Conservation (phyloP, 1,140 invertebrate species). For the Saccostrea glomerata region DNA sequence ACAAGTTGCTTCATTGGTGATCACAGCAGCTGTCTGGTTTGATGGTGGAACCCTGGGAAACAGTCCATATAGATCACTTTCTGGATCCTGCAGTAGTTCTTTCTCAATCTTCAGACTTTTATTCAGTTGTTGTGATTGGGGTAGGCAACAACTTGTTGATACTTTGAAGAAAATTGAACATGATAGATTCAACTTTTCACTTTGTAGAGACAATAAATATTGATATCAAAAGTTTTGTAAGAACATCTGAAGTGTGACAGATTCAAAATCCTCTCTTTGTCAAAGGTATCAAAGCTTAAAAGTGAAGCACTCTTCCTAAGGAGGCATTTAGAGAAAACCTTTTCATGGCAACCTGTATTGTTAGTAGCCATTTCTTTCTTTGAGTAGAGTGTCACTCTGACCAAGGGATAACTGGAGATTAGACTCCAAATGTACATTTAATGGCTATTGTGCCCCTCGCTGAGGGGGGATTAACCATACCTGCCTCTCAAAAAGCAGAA, state of each 20-base stretch:
- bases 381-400: constrained; percentile 4
- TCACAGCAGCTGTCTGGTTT: background rate
- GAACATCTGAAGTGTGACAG: background rate
- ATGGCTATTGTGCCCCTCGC: background rate
- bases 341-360: background rate
- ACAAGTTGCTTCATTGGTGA: background rate
- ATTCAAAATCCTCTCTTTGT: background rate
- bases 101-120: background rate
- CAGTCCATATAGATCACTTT: background rate
- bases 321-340: background rate
- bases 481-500: constrained; percentile 3
- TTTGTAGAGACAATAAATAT: background rate
- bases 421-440: constrained; percentile 24
- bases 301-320: background rate
- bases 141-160: background rate
- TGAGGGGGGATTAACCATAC: background rate
- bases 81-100: background rate
- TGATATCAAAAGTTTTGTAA: background rate
- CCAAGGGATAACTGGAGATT: background rate
- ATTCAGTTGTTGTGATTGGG: background rate
- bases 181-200: background rate
- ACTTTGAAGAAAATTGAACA: background rate
- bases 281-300: background rate
- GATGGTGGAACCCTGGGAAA: constrained; percentile 3
- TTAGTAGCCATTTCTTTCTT: background rate